Evolutionary conservation across 2,888 invertebrate genomes (phyloP), one percentile per base, ranked within the genome.

Genomic region (Sinotaia quadrata): DNA sequence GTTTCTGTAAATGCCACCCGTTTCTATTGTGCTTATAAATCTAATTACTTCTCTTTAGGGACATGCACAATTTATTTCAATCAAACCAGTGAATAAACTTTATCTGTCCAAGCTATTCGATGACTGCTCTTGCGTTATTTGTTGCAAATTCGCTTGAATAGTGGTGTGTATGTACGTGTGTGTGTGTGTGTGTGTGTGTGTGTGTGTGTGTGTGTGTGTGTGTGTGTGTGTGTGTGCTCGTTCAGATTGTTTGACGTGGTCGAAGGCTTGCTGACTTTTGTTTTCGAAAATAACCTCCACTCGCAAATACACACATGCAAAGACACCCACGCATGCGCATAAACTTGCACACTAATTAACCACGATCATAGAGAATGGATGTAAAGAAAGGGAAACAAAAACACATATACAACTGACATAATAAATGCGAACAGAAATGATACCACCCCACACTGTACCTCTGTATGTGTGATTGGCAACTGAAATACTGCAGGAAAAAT

Each of bases 11-110:
- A 24, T 31, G 24, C 18, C 31, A 56, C 44, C 65, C 56, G 65
- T 65, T 65, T 56, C 41, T 44, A 12, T 47, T 56, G 65, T 65
- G 41, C n/a, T 21, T 21, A 29, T 10, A 54, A 10, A 15, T 29
- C 41, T 37, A 34, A 21, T 47, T 7, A 47, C 47, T 15, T 57
- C n/a, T 34, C 37, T 15, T 60, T 49, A 51, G 47, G 27, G 49
- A 51, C 12, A 51, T 51, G 27, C 41, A n/a, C 8, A 33, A 12
- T 34, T 33, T 51, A n/a, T n/a, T n/a, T n/a, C n/a, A n/a, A n/a
- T n/a, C 31, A 65, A 44, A 56, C 65, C 65, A 65, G 56, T 65
- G 54, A 65, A 47, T 65, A 65, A 57, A 58, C 58, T 49, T n/a
- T n/a, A 58, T 67, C 66, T 67, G 66, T 67, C 66, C 58, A 41